Base-by-base conservation (phyloP, 2,797 vertebrate species). In the Halcyon chelicuti region DNA sequence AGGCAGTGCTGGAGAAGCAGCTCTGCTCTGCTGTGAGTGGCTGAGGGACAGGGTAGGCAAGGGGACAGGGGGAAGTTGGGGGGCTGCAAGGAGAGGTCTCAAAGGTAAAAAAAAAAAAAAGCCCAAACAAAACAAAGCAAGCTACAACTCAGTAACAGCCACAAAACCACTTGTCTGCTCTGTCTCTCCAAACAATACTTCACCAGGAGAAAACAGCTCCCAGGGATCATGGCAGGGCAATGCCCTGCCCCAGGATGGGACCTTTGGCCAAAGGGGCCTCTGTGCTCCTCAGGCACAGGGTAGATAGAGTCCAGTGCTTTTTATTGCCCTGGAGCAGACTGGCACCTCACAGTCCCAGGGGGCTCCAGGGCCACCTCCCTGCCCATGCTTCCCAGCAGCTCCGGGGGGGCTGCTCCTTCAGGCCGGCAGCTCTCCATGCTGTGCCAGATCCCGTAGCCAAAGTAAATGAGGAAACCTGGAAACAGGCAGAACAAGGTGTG, bases 391-490 rank as follows among this genome's bases (percentile, higher is more conserved):
- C 46, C 70, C 0, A 0, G 19, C 3, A 7, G 52, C 37, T 88
- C 57, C 42, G 0, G 1, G 25, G 65, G 16, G 4, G 14, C 33
- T 20, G 49, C 21, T 46, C 78, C 88, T 63, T 76, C 9, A 0
- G 66, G 58, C 33, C 3, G 18, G 10, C 55, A 58, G 76, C 94
- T 98, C 96, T 98, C 98, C 5, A 98, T 49, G 2, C 99, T 99
- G 98, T 98, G 86, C 52, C 91, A 76, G 47, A 99, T 93, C 7
- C 99, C 99, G 0, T 99, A 99, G 71, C 95, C 87, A 93, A 99
- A 99, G 86, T 99, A 99, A 94, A 99, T 98, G 39, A 98, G 6
- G 33, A 99, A 93, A 23, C 99, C 99, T 99, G 92, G 52, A 60
- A 91, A 92, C 3, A 62, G 21, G 77, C 29, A 86, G 55, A 73